Conservation (phyloP, 2,797 vertebrate species). For the Rhinophrynus dorsalis region DNA sequence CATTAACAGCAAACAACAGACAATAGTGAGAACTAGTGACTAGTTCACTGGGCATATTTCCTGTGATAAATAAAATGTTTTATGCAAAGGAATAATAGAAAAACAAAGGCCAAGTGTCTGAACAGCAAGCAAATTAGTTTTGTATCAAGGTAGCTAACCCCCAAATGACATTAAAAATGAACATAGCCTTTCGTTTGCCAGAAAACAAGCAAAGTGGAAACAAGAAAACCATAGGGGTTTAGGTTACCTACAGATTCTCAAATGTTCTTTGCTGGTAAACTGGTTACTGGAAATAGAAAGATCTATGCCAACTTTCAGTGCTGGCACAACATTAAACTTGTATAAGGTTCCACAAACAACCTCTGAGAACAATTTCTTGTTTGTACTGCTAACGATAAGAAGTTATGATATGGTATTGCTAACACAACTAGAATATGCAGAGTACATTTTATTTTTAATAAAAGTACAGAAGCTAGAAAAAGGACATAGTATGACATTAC, state of each 20-base stretch:
- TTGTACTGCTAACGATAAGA: background rate
- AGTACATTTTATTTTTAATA: too few species aligned
- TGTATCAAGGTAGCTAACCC: constrained; percentile 37
- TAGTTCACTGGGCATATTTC: constrained; percentile 23
- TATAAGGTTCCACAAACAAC: background rate
- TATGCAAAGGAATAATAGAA: background rate
- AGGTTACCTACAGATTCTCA: constrained; percentile 22
- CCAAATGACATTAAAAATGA: background rate
- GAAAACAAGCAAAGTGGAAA: constrained; percentile 6
- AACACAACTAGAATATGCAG: too few species aligned
- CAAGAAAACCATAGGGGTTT: constrained; percentile 10
- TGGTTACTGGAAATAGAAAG: constrained; percentile 19
- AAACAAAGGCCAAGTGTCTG: constrained; percentile 33
- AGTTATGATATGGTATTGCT: background rate
- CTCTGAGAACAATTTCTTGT: background rate
- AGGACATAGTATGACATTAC: too few species aligned
- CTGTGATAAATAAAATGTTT: constrained; percentile 25
- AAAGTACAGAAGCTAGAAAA: too few species aligned
- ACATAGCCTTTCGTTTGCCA: background rate
- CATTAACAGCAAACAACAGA: constrained; percentile 22
- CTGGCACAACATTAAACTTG: background rate
- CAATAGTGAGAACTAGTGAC: constrained; percentile 36
- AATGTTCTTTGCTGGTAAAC: background rate
- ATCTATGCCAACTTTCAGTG: background rate
- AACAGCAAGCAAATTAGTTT: constrained; percentile 19